Conservation (phyloP, 2,797 vertebrate species). For the Hozukius guyotensis region DNA sequence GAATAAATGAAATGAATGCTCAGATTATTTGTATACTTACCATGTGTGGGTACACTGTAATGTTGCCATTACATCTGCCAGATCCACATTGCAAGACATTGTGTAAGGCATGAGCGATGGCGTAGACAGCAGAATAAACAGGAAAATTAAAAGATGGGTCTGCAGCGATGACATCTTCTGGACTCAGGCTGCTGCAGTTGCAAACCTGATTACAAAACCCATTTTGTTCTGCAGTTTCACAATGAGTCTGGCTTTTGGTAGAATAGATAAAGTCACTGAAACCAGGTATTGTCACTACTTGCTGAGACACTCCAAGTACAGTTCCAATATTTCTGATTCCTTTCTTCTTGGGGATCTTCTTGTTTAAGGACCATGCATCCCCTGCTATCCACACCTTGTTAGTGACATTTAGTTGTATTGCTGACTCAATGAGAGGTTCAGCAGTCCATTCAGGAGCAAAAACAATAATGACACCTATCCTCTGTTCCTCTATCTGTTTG, state of each 20-base stretch:
- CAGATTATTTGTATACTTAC: conserved; percentile 69
- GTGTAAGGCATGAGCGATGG: conserved; percentile 86
- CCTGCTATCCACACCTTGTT: conserved; percentile 88
- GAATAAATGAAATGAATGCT: not conserved
- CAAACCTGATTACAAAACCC: conserved; percentile 77
- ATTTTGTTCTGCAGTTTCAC: not conserved
- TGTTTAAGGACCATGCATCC: conserved; percentile 84
- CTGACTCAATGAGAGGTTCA: conserved; percentile 73
- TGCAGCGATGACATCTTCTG: conserved; percentile 9
- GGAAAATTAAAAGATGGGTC: conserved; percentile 77
- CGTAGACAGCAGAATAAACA: conserved; percentile 83
- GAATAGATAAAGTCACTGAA: conserved; percentile 76
- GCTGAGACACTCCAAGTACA: conserved; percentile 82
- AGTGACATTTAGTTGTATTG: conserved; percentile 75
- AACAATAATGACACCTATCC: conserved; percentile 76
- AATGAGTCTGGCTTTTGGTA: not conserved
- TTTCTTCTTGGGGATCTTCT: conserved; percentile 43
- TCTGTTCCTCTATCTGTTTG: conserved; percentile 50
- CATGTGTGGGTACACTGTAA: conserved; percentile 82
- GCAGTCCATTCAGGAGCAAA: conserved; percentile 60
- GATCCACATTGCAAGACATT: conserved; percentile 78
- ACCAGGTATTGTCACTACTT: conserved; percentile 60
- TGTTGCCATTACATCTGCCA: conserved; percentile 65
- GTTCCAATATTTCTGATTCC: conserved; percentile 81
- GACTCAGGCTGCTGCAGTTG: conserved; percentile 46